Evolutionary conservation across 2,888 invertebrate species (phyloP), one percentile per base, ranked within the genome.

Genomic region (Chymomyza amoena): DNA sequence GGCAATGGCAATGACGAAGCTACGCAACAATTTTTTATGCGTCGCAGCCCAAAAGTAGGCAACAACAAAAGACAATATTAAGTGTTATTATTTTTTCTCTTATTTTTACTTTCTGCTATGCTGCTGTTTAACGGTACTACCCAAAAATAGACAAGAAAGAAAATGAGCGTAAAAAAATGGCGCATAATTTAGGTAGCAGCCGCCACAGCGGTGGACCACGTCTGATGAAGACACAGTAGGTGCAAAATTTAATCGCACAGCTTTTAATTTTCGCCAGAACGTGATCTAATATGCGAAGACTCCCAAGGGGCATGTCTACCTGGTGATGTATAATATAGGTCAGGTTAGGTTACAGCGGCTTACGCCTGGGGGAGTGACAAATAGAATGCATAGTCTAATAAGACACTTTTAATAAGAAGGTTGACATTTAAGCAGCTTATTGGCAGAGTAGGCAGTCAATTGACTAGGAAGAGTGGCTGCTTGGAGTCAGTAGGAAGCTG

Each of bases 31-130:
- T 45, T 63, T 69, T 45, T 80, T 76, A 72, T 84, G 71, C 73
- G 76, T 68, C 70, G 70, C 85, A 79, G 87, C 78, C 79, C 59
- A 39, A 80, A 75, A 80, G 78, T 76, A 74, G 72, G 69, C 84
- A 77, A 61, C 72, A 50, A 63, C 28, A 67, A 64, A 72, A 3
- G 36, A 52, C 15, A 68, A 67, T 69, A 56, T 45, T 69, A 59
- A 66, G 60, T 67, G 51, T 68, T 71, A 70, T 70, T 69, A 45
- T 45, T 13, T 45, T 45, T 10, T 13, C 13, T 10, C 39, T 45
- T 45, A 45, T 45, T 69, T 56, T 70, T 70, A 68, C 36, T 74
- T 56, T 54, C 18, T 25, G 39, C 39, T 61, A 51, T 20, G 18
- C 25, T 25, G 39, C 15, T 51, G 72, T 39, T 60, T 63, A 67